These are phyloP conservation scores for Bruchidius siliquastri DNA, from an alignment of 2,888 invertebrate genomes.

Conservation along the genomic window DNA sequence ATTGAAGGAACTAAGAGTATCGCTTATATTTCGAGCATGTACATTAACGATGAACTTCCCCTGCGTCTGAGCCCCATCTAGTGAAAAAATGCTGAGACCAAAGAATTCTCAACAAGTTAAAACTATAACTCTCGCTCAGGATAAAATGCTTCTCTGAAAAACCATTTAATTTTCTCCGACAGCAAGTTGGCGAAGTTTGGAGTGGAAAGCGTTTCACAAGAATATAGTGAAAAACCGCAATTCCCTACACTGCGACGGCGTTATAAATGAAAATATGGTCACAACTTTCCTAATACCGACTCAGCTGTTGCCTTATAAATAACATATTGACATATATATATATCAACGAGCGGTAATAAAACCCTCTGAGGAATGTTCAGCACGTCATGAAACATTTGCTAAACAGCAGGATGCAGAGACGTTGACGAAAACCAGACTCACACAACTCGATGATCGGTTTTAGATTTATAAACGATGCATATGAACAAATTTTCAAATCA, in stretches of 20 bases:
- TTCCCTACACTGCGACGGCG: neutral
- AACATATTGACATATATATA: constrained; percentile 21
- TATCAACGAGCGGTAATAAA: constrained; percentile 11
- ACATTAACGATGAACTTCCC: too few relatives aligned
- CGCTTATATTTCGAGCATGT: too few relatives aligned
- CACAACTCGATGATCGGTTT: too few relatives aligned
- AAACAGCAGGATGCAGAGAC: neutral
- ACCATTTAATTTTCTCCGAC: neutral
- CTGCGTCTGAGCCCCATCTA: too few relatives aligned
- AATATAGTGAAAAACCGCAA: neutral
- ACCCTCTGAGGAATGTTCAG: constrained; percentile 5
- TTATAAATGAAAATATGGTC: constrained; percentile 4
- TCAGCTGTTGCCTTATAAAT: constrained; percentile 21
- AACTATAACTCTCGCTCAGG: too few relatives aligned
- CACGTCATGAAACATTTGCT: neutral
- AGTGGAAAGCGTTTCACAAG: neutral
- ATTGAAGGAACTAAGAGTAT: too few relatives aligned
- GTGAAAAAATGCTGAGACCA: too few relatives aligned
- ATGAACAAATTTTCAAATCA: too few relatives aligned
- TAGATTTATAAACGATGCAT: too few relatives aligned
- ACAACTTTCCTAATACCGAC: constrained; percentile 18
- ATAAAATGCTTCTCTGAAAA: neutral
- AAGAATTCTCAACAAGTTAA: too few relatives aligned
- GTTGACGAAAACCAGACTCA: neutral
- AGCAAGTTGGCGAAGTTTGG: neutral